phyloP scores from a whole-genome alignment of 2,113 vertebrate genomes.

The Scomber colias region DNA sequence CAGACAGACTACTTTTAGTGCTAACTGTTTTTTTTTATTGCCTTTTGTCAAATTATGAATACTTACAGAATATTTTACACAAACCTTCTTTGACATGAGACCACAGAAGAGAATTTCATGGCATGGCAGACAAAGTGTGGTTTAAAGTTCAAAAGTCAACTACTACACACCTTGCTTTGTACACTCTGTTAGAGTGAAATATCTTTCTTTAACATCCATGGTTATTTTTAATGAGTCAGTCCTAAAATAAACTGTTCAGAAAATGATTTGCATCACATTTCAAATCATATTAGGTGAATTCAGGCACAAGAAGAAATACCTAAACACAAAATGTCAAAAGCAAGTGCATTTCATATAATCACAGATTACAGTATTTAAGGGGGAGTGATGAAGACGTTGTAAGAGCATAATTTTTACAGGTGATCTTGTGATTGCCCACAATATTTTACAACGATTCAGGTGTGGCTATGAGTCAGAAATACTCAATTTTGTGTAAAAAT shows the following conservation, averaged over 20 bases:
- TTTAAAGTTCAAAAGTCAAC: slow-evolving; percentile 25
- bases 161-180: slow-evolving; percentile 5
- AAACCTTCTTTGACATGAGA: background rate
- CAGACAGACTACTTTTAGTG: background rate
- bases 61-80: slow-evolving; percentile 65
- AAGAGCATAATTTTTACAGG: background rate
- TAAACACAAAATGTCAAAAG: slow-evolving; percentile 21
- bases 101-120: background rate
- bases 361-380: slow-evolving; percentile 22
- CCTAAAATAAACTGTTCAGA: slow-evolving; percentile 8
- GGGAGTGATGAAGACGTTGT: slow-evolving; percentile 24
- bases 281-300: slow-evolving; percentile 22
- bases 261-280: slow-evolving; percentile 21
- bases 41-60: slow-evolving; percentile 56
- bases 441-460: background rate
- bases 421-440: slow-evolving; percentile 33
- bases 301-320: background rate
- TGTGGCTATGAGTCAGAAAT: background rate
- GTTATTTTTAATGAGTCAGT: slow-evolving; percentile 9
- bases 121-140: background rate
- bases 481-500: slow-evolving; percentile 8
- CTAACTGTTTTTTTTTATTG: slow-evolving; percentile 53
- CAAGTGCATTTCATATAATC: slow-evolving; percentile 31
- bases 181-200: slow-evolving; percentile 22
- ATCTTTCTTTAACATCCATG: slow-evolving; percentile 2